A percentile compares a stretch with the other conserved stretches of the same genome.
These are phyloP conservation scores for Episyrphus balteatus DNA, from an alignment of 1,140 invertebrate species.

Conservation along the genomic window DNA sequence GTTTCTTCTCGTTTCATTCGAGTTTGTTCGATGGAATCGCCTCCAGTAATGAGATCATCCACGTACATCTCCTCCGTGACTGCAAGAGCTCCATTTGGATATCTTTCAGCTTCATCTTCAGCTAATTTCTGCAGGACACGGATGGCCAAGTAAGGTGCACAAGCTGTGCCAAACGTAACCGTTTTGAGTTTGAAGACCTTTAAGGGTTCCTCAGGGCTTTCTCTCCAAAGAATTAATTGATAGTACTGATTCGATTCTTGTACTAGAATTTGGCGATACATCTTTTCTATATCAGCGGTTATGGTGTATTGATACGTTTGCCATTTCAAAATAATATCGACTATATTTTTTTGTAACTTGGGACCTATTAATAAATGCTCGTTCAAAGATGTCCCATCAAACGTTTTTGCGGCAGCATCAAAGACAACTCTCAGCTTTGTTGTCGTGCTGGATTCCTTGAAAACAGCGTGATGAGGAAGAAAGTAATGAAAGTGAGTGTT, in stretches of 20 bases:
- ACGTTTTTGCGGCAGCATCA: slow-evolving; percentile 12
- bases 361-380: slow-evolving; percentile 22
- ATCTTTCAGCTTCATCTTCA: slow-evolving; percentile 15
- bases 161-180: slow-evolving; percentile 25
- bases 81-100: slow-evolving; percentile 14
- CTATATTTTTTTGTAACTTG: slow-evolving; percentile 26
- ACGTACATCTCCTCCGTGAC: slow-evolving; percentile 30
- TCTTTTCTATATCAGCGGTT: slow-evolving; percentile 22
- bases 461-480: slow-evolving; percentile 22
- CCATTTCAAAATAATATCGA: slow-evolving; percentile 28
- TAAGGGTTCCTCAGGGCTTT: slow-evolving; percentile 13
- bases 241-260: slow-evolving; percentile 10
- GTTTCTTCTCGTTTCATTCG: slow-evolving; percentile 4
- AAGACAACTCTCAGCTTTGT: slow-evolving; percentile 22
- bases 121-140: slow-evolving; percentile 22
- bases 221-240: slow-evolving; percentile 34
- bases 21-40: slow-evolving; percentile 11
- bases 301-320: slow-evolving; percentile 17
- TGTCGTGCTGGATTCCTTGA: slow-evolving; percentile 15
- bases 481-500: no score
- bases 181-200: slow-evolving; percentile 19
- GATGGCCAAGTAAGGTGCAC: slow-evolving; percentile 19
- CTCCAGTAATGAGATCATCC: slow-evolving; percentile 33
- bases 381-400: slow-evolving; percentile 15
- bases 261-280: slow-evolving; percentile 24